Evolutionary conservation across 2,113 vertebrate genomes (phyloP), one percentile per base, ranked within the genome.

Genomic region (Rhinolophus sinicus): DNA sequence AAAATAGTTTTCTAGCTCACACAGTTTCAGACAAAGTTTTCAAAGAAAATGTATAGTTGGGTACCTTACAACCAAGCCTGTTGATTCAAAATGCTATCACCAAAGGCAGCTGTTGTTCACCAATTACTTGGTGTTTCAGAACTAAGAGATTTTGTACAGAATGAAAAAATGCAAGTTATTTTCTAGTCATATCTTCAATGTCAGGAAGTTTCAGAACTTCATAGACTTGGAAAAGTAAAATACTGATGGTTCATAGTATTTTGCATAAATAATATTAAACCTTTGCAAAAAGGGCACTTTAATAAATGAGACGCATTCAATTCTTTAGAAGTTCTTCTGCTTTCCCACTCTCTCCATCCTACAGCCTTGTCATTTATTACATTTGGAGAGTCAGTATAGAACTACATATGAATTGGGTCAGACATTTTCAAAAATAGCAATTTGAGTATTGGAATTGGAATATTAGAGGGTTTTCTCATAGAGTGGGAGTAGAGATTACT

Each of bases 91-190:
- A 93, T 89, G 67, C 73, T 85, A 2, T 81, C 58, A 56, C 88
- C 78, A 67, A 50, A 96, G 97, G 40, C 73, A 33, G 85, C 88
- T 92, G 95, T 96, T 97, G 97, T 97, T 90, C 16, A 12, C 28
- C 94, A 75, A 26, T 81, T 88, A 67, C 56, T 72, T 69, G 85
- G 76, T 77, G 38, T 93, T 88, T 95, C 75, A 81, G 81, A 96
- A 89, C 91, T 62, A 58, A 90, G 88, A 75, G 64, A 73, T 88
- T 86, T 88, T 83, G 77, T 89, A 11, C 50, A 35, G n/a, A 75
- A 54, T 82, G 94, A 88, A 96, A 67, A 89, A 77, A 52, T 18
- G 22, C 62, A 8, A 19, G 47, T 72, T 81, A 90, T 54, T 72
- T 60, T 67, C 22, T 81, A 60, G 60, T 28, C 64, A 26, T 82